Conservation (phyloP, 2,888 invertebrate species). For the Aphidoletes aphidimyza region DNA sequence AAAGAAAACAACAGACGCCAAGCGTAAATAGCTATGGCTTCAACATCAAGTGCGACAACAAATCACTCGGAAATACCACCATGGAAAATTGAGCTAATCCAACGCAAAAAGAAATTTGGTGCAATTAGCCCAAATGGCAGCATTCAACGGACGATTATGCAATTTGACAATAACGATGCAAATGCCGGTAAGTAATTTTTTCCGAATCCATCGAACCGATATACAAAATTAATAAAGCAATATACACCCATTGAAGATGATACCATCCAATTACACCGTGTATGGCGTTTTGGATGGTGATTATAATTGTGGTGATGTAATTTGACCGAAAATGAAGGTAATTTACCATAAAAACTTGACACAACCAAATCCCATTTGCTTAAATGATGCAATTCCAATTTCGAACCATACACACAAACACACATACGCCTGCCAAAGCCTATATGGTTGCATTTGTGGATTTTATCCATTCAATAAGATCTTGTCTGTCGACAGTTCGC, state of each 20-base stretch:
- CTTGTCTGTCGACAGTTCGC: no score
- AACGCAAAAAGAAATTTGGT: background rate
- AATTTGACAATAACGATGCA: constrained; percentile 18
- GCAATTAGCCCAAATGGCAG: constrained; percentile 1
- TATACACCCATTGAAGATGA: no score
- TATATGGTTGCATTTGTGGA: no score
- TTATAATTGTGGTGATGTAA: background rate
- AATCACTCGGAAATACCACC: constrained; percentile 11
- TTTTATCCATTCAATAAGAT: no score
- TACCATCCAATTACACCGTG: background rate
- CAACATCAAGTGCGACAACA: background rate
- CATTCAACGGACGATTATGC: background rate
- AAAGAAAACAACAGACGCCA: no score
- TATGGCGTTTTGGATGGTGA: background rate
- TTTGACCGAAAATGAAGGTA: background rate
- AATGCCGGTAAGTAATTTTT: background rate
- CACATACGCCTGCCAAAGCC: no score
- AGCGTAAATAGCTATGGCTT: background rate
- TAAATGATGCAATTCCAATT: no score
- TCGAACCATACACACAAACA: background rate
- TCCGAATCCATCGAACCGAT: no score
- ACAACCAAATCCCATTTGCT: no score
- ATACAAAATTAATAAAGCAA: no score
- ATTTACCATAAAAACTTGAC: background rate
- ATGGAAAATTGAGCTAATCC: constrained; percentile 50